Conservation (phyloP, 1,140 invertebrate species). For the Drusus annulatus region DNA sequence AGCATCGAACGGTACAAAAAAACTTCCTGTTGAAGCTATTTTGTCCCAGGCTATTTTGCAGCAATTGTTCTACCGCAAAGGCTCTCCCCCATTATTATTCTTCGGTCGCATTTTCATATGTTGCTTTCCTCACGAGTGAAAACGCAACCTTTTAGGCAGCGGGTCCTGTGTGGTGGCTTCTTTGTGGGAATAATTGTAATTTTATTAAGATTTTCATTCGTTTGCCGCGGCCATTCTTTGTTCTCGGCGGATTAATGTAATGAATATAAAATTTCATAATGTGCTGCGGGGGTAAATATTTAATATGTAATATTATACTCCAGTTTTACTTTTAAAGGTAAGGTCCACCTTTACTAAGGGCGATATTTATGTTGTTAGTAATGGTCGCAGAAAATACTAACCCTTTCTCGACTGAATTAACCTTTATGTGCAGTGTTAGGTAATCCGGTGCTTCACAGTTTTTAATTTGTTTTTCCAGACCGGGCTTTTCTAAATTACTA, state of each 20-base stretch:
- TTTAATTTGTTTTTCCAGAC: too few relatives aligned
- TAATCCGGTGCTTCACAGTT: too few relatives aligned
- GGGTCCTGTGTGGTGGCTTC: slow-evolving; percentile 10
- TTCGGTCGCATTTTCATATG: slow-evolving; percentile 39
- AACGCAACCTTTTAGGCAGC: not conserved
- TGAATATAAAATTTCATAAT: slow-evolving; percentile 28
- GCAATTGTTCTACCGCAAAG: too few relatives aligned
- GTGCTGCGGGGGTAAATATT: slow-evolving; percentile 22
- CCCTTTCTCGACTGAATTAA: too few relatives aligned
- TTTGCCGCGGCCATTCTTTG: slow-evolving; percentile 38
- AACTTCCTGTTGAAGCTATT: too few relatives aligned
- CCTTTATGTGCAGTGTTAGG: too few relatives aligned
- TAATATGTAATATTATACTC: not conserved
- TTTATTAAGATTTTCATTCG: slow-evolving; percentile 41
- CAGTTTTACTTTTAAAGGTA: too few relatives aligned
- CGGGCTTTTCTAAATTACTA: too few relatives aligned
- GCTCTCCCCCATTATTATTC: slow-evolving; percentile 25
- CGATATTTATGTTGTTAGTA: not conserved
- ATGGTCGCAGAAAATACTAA: too few relatives aligned
- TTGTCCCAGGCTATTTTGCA: too few relatives aligned
- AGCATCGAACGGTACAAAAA: too few relatives aligned
- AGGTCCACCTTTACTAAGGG: not conserved
- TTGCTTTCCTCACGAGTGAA: slow-evolving; percentile 1
- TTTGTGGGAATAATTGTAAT: slow-evolving; percentile 37
- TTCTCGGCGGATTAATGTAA: slow-evolving; percentile 33